These are phyloP conservation scores for Labeo catla DNA, from an alignment of 2,113 vertebrate species.

Conservation along the genomic window DNA sequence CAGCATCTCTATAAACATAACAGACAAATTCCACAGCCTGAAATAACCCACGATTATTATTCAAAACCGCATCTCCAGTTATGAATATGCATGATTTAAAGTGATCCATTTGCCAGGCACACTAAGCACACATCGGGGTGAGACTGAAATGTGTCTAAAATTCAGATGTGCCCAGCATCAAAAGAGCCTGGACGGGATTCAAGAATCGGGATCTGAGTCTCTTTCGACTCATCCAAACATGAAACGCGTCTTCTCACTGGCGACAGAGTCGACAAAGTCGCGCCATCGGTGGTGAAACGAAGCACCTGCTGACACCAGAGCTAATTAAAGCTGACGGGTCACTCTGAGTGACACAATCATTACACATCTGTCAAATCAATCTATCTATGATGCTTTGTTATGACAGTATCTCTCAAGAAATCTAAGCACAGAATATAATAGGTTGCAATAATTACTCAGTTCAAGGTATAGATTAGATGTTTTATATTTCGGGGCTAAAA, in stretches of 20 bases:
- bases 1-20: neutral
- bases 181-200: slow-evolving; percentile 1
- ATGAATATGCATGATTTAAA: slow-evolving; percentile 29
- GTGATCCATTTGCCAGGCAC: slow-evolving; percentile 4
- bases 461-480: neutral
- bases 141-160: neutral
- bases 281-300: neutral
- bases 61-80: neutral
- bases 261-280: neutral
- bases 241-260: neutral
- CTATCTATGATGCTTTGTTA: neutral
- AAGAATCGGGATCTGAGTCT: neutral
- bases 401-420: neutral
- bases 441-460: neutral
- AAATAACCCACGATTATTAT: slow-evolving; percentile 10
- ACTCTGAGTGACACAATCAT: neutral
- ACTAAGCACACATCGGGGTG: neutral
- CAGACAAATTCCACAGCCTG: neutral
- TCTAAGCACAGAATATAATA: neutral
- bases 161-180: slow-evolving; percentile 10
- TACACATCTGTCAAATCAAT: slow-evolving; percentile 4
- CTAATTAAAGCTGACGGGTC: neutral
- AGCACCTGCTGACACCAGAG: neutral
- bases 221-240: neutral
- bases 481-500: neutral